Conservation (phyloP, 1,140 invertebrate genomes). For the Protaetia brevitarsis region DNA sequence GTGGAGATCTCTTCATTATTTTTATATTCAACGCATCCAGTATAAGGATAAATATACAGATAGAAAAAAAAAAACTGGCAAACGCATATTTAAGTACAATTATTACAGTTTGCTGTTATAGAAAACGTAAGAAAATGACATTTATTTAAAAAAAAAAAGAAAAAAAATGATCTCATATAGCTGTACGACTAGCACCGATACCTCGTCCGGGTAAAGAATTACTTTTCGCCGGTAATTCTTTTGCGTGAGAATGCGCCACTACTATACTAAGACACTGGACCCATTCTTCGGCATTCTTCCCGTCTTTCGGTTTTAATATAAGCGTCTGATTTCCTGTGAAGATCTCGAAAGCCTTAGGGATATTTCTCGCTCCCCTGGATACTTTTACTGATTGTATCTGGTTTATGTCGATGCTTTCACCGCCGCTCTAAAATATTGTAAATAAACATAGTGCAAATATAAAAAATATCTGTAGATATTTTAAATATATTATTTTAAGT, state of each 20-base stretch:
- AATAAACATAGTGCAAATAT: not conserved
- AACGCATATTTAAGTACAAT: too few relatives aligned
- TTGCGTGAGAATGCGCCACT: conserved; percentile 75
- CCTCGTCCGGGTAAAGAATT: conserved; percentile 64
- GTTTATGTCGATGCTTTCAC: conserved; percentile 79
- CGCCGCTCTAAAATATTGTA: conserved; percentile 60
- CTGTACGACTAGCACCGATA: conserved; percentile 48
- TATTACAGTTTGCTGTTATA: too few relatives aligned
- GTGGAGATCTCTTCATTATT: too few relatives aligned
- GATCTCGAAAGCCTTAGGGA: conserved; percentile 94
- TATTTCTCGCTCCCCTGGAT: conserved; percentile 76
- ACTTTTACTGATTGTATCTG: conserved; percentile 92
- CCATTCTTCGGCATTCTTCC: conserved; percentile 94
- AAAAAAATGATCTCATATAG: too few relatives aligned
- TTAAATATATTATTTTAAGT: too few relatives aligned
- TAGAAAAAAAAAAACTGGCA: too few relatives aligned
- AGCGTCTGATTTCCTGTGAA: conserved; percentile 90
- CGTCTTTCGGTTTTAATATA: conserved; percentile 89
- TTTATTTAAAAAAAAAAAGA: too few relatives aligned
- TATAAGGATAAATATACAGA: too few relatives aligned
- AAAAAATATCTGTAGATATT: not conserved
- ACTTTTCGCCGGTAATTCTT: conserved; percentile 65
- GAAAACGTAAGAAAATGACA: too few relatives aligned
- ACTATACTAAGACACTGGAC: conserved; percentile 86
- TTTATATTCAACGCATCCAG: too few relatives aligned